Evolutionary conservation across 2,888 invertebrate species (phyloP), one percentile per base, ranked within the genome.

Genomic region (Temnothorax unifasciatus): DNA sequence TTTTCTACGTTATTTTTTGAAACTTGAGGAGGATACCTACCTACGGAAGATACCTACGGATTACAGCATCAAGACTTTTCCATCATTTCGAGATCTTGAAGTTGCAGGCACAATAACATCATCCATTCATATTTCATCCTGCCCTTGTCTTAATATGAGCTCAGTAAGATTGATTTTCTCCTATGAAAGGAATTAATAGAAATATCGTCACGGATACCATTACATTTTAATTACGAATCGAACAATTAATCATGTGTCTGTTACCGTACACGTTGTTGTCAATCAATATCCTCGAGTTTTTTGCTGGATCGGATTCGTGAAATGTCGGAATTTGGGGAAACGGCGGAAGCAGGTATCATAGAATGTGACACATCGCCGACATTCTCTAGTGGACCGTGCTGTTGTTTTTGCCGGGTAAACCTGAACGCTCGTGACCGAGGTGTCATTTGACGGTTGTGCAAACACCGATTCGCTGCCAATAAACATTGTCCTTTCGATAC

Each of bases 381-480:
- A 86, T 74, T 76, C 61, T 79, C 44, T 71, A 57, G 73, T 66
- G 82, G 59, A 64, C 50, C 54, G 29, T 47, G 59, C 82, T 85
- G 89, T 90, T 90, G 87, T 90, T 90, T 90, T 89, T 90, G 83
- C 81, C 81, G 77, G 21, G 81, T 69, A 90, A 90, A 90, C 87
- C 77, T 59, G 63, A 64, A 83, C 76, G 84, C 18, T 59, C 59
- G 83, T 82, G 79, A 74, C 83, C 76, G 82, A 79, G 88, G 86
- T 92, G 92, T 91, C 88, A 92, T 92, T 92, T 90, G 89, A 88
- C 87, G 82, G 87, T 85, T 85, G 77, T 88, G 87, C 90, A 92
- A 92, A 90, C 89, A 90, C 77, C 85, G 85, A 89, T 85, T 85
- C 88, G 76, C 83, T 89, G 89, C 86, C 88, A 90, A 92, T 90